Base-by-base conservation (phyloP, 2,113 vertebrate species). In the Clinocottus analis region DNA sequence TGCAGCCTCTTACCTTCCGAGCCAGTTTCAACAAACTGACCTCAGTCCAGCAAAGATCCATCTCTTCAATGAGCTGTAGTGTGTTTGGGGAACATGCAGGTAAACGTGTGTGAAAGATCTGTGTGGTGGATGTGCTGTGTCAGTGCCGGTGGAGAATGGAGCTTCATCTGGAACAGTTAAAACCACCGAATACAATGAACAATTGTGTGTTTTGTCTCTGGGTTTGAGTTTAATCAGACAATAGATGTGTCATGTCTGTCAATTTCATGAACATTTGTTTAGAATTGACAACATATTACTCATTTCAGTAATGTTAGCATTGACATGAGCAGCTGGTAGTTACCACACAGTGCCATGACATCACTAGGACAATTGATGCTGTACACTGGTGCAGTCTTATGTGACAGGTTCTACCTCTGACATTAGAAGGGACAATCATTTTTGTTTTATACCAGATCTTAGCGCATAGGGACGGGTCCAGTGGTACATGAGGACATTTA, bases 81-180 rank as follows among this genome's bases (percentile, higher is more conserved):
- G 37, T 43, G 62, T 86, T 89, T 85, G 77, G 72, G 86, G 90
- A 93, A 89, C 79, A 90, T 87, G 75, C 90, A 94, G 92, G 93
- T 93, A 87, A 87, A 85, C 1, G 62, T 77, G 72, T 87, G 82
- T 81, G 87, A 65, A 27, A 25, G 13, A 29, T 56, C 69, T 80
- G 87, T 81, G 69, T 63, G 68, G 23, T 37, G 77, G 87, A 92
- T 91, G 72, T 94, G 94, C 94, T 94, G 93, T 39, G 91, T 95
- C 94, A 94, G 93, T 77, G 70, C 71, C 85, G 79, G 78, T 58
- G 80, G 80, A 93, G 80, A 93, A 94, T 90, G 80, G 82, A 86
- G 92, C 84, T 91, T 81, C 29, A 84, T 94, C 95, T 94, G 91
- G 94, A 95, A 94, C 75, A 14, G 85, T 77, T 84, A 78, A 90